phyloP scores from a whole-genome alignment of 1,140 invertebrate species.

The Streblospio benedicti region DNA sequence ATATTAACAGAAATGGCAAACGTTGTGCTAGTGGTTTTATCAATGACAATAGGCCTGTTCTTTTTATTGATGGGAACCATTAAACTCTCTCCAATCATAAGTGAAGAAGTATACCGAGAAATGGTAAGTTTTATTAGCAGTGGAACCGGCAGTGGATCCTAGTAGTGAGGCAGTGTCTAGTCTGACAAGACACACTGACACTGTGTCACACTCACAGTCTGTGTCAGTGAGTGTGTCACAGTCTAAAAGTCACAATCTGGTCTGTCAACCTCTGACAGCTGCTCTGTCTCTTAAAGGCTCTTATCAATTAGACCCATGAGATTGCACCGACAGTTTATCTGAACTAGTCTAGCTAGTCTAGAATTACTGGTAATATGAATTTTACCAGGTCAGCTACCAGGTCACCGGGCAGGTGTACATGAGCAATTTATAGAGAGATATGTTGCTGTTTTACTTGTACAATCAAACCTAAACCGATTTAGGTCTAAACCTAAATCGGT shows the following conservation, averaged over 20 bases:
- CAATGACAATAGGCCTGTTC: slow-evolving; percentile 83
- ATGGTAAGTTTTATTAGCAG: slow-evolving; percentile 61
- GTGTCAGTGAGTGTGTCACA: neutral
- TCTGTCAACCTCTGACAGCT: too few relatives aligned
- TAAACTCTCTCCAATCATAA: slow-evolving; percentile 82
- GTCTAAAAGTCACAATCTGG: neutral
- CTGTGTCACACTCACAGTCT: neutral
- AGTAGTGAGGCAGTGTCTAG: neutral
- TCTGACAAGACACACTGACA: neutral
- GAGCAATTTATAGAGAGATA: too few relatives aligned
- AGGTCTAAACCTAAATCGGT: too few relatives aligned
- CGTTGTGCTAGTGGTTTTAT: slow-evolving; percentile 80
- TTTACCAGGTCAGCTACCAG: too few relatives aligned
- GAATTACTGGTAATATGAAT: too few relatives aligned
- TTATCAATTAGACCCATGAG: too few relatives aligned
- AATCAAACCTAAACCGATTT: too few relatives aligned
- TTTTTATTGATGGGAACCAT: slow-evolving; percentile 90
- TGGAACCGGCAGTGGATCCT: neutral
- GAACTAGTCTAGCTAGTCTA: too few relatives aligned
- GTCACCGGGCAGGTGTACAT: too few relatives aligned
- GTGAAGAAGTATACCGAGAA: slow-evolving; percentile 91
- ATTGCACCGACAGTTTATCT: too few relatives aligned
- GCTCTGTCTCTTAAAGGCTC: too few relatives aligned
- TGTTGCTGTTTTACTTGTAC: too few relatives aligned
- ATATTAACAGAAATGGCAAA: slow-evolving; percentile 52